A percentile compares a stretch with the other conserved stretches of the same genome.
phyloP scores from a whole-genome alignment of 2,113 vertebrate species.

The Gavia stellata region DNA sequence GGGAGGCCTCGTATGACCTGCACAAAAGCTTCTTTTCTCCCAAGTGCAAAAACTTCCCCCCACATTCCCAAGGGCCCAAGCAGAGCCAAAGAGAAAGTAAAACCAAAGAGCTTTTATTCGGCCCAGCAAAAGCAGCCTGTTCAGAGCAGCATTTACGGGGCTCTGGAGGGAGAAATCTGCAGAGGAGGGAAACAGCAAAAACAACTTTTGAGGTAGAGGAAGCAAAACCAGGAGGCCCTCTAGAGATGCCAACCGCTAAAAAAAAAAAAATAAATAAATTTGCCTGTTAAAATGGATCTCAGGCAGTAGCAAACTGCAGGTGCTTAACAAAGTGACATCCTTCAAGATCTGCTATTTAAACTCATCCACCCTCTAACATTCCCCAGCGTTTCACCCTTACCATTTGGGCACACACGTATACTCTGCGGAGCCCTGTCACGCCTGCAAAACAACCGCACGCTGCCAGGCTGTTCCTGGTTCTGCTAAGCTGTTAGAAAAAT shows the following conservation, averaged over 20 bases:
- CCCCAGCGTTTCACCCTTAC: not conserved
- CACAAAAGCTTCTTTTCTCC: not conserved
- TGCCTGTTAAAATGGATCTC: not conserved
- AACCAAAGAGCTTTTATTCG: not conserved
- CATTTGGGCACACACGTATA: rapidly evolving
- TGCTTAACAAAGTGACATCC: not conserved
- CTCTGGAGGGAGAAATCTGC: not conserved
- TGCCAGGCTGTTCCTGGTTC: not conserved
- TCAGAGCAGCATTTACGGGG: not conserved
- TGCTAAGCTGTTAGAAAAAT: not conserved
- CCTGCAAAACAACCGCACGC: too few relatives aligned
- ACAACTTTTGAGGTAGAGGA: not conserved
- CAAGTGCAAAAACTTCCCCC: not conserved
- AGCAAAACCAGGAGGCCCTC: not conserved
- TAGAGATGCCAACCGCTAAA: not conserved
- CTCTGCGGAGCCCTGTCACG: not conserved
- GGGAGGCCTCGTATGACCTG: not conserved
- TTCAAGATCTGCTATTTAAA: not conserved
- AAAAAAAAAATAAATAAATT: not conserved
- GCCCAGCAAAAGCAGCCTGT: not conserved
- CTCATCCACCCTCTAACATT: not conserved
- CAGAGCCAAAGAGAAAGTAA: not conserved
- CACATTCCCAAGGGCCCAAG: not conserved
- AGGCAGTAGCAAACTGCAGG: not conserved
- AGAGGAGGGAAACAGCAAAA: not conserved